Percentiles rank a stretch among this genome's conserved stretches.
These are phyloP conservation scores for Carduelis carduelis DNA, from an alignment of 2,797 vertebrate genomes.

Conservation along the genomic window DNA sequence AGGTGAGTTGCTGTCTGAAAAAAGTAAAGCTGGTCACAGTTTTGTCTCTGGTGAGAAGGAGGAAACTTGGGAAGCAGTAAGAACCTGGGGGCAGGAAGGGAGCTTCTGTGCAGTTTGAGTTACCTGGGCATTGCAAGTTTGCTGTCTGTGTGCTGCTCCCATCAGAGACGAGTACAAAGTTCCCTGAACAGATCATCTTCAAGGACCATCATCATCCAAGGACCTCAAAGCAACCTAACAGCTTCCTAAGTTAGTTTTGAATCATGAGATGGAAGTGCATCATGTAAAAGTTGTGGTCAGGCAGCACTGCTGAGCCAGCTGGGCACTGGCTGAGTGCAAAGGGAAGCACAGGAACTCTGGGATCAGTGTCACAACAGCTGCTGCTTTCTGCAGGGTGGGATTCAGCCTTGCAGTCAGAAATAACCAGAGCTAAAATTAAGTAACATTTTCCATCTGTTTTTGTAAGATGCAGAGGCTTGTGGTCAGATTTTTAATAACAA, in stretches of 20 bases:
- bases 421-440: conserved; percentile 64
- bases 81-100: not conserved
- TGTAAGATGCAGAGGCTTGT: not conserved
- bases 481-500: not conserved
- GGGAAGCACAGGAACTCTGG: not conserved
- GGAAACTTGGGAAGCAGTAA: not conserved
- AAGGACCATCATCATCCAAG: not conserved
- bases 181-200: not conserved
- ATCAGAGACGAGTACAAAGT: not conserved
- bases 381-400: not conserved
- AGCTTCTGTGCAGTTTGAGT: accelerated
- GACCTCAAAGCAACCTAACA: not conserved
- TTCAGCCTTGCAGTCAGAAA: conserved; percentile 32
- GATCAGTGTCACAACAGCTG: conserved; percentile 30
- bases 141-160: not conserved
- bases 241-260: not conserved
- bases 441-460: conserved; percentile 27
- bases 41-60: not conserved
- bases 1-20: not conserved
- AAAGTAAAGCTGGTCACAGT: not conserved
- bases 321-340: not conserved
- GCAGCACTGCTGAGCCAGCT: not conserved
- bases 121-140: accelerated
- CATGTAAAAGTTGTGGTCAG: not conserved
- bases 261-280: not conserved